A percentile compares a stretch with the other conserved stretches of the same genome.
phyloP scores from a whole-genome alignment of 2,888 invertebrate species.

The Scrobipalpa atriplicella region DNA sequence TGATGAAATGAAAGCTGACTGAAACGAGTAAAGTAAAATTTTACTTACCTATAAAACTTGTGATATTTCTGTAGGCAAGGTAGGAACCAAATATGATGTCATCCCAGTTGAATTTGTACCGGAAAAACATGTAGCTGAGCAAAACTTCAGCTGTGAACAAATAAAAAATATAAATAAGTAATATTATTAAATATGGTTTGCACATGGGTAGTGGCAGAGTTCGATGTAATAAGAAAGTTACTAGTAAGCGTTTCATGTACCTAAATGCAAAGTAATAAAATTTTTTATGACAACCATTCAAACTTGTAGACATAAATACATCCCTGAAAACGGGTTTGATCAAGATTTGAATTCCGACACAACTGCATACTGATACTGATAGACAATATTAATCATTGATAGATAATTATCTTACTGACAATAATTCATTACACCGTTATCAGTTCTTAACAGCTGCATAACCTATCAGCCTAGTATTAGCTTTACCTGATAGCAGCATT shows the following conservation, averaged over 20 bases:
- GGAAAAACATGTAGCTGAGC: slow-evolving; percentile 73
- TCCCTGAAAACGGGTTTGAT: too few relatives aligned
- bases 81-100: slow-evolving; percentile 74
- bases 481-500: slow-evolving; percentile 66
- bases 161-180: slow-evolving; percentile 15
- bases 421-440: neutral
- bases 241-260: too few relatives aligned
- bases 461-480: neutral
- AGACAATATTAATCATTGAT: neutral
- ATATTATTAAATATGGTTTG: neutral
- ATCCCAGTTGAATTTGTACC: slow-evolving; percentile 74
- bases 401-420: neutral
- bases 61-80: slow-evolving; percentile 70
- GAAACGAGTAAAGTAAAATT: too few relatives aligned
- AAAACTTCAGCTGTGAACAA: slow-evolving; percentile 70
- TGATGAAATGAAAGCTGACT: too few relatives aligned
- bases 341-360: too few relatives aligned
- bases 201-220: too few relatives aligned
- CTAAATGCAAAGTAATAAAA: too few relatives aligned
- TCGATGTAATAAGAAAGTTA: too few relatives aligned
- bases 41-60: slow-evolving; percentile 70
- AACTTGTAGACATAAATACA: too few relatives aligned
- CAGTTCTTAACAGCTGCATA: neutral
- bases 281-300: too few relatives aligned
- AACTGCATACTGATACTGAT: too few relatives aligned